Conservation (phyloP, 2,888 invertebrate genomes). For the Laothoe populi region DNA sequence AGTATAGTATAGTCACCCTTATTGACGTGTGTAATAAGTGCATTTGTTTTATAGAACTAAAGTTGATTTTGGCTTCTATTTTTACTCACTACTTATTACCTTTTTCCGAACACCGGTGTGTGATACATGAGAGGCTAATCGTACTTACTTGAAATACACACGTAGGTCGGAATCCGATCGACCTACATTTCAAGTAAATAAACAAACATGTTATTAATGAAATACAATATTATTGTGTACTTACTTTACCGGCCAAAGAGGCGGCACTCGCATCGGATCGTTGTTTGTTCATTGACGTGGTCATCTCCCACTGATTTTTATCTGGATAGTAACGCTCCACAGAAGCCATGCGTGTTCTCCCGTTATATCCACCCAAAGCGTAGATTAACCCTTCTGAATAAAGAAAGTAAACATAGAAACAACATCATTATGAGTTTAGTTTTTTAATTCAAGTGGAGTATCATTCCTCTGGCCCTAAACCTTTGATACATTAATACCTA, state of each 20-base stretch:
- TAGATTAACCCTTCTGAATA: constrained; percentile 88
- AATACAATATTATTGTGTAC: not conserved
- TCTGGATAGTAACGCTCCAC: constrained; percentile 92
- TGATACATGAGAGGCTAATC: no score
- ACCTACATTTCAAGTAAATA: no score
- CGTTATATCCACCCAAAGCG: constrained; percentile 94
- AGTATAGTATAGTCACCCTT: no score
- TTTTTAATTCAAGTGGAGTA: not conserved
- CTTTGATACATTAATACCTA: no score
- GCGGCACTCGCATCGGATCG: constrained; percentile 92
- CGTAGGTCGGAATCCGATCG: no score
- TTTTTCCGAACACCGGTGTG: no score
- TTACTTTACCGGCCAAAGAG: constrained; percentile 86
- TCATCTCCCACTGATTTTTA: constrained; percentile 91
- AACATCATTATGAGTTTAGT: not conserved
- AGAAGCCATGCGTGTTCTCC: constrained; percentile 89
- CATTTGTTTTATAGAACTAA: no score
- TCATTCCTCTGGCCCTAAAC: no score
- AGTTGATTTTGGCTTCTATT: no score
- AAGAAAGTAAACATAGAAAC: not conserved
- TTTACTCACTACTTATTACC: no score
- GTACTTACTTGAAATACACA: not conserved
- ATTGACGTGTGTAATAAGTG: no score
- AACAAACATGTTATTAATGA: no score
- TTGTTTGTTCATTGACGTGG: constrained; percentile 89